Base-by-base conservation (phyloP, 2,797 vertebrate genomes). In the Mus minutoides region DNA sequence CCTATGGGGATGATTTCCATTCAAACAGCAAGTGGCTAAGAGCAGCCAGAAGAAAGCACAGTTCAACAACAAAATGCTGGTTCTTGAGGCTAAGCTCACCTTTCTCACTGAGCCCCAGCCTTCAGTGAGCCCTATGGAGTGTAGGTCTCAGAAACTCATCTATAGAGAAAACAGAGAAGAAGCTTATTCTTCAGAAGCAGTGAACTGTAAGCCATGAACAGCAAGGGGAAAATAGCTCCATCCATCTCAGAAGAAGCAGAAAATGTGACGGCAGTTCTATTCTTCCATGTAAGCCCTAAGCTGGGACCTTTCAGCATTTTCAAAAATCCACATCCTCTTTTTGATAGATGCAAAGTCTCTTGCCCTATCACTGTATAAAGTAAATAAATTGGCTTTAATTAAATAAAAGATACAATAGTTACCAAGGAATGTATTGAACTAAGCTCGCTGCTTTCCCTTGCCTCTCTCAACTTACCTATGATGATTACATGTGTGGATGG, bases 201-300 rank as follows among this genome's bases (percentile, higher is more conserved):
- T 85, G 95, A 96, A 91, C 78, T 92, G 82, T 85, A 92, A 97
- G 95, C n/a, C 88, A 92, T 80, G 75, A 97, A 84, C 88, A 83
- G 34, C 49, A 60, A 95, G 40, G 73, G 52, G 86, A 91, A 96
- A 97, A 97, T 82, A 96, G 83, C 85, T 87, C 54, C 78, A 95
- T 96, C 94, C 75, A 88, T 96, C 96, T 96, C 78, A 69, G 86
- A 87, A 91, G 83, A n/a, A 91, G 75, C 54, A 34, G 58, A 96
- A 93, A 92, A 92, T 22, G n/a, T 10, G 76, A 16, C 9, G 24
- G 58, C 97, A 19, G 67, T 56, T 17, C 62, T 92, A 46, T 4
- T 24, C 17, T 75, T 96, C 86, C 76, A 92, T 43, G 73, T 76
- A 88, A 97, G 43, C 82, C 92, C 56, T 71, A 58, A 92, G 64